Evolutionary conservation across 2,113 vertebrate genomes (phyloP).

Genomic region (Tenebrosternarchus preto): DNA sequence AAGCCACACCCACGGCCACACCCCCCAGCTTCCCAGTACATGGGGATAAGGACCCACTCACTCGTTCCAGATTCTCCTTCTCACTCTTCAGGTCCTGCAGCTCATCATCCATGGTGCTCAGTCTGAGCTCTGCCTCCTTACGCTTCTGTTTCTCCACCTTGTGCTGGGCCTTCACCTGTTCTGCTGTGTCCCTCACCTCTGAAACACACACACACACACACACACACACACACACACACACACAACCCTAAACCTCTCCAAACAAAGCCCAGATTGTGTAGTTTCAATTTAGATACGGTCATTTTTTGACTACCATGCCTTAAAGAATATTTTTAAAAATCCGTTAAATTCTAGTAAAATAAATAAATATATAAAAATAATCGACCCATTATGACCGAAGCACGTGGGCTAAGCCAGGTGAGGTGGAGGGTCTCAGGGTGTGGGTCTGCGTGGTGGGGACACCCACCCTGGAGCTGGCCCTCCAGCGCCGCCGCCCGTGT

Average conservation of each 20-base stretch:
- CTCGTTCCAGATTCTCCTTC: conserved; percentile 84
- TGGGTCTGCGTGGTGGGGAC: not conserved
- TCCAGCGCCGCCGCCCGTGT: conserved; percentile 72
- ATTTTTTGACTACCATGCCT: too few relatives aligned
- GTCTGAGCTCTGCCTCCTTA: conserved; percentile 80
- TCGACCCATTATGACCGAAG: too few relatives aligned
- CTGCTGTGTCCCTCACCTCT: conserved; percentile 84
- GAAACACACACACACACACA: conserved; percentile 44
- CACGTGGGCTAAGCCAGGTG: too few relatives aligned
- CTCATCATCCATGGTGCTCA: conserved; percentile 83
- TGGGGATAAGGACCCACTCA: conserved; percentile 54
- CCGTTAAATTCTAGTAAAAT: too few relatives aligned
- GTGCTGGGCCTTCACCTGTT: conserved; percentile 75
- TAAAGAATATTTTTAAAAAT: too few relatives aligned
- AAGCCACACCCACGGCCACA: too few relatives aligned
- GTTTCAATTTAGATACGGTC: too few relatives aligned
- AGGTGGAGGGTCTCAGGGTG: too few relatives aligned
- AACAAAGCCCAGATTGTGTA: too few relatives aligned
- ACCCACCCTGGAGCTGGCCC: conserved; percentile 79
- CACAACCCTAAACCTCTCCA: not conserved
- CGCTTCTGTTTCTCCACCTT: conserved; percentile 87
- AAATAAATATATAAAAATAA: too few relatives aligned
- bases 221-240: conserved; percentile 1
- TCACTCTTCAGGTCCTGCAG: conserved; percentile 81
- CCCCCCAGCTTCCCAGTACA: not conserved